Evolutionary conservation across 2,797 vertebrate genomes (phyloP).

Genomic region (Oreochromis mossambicus): DNA sequence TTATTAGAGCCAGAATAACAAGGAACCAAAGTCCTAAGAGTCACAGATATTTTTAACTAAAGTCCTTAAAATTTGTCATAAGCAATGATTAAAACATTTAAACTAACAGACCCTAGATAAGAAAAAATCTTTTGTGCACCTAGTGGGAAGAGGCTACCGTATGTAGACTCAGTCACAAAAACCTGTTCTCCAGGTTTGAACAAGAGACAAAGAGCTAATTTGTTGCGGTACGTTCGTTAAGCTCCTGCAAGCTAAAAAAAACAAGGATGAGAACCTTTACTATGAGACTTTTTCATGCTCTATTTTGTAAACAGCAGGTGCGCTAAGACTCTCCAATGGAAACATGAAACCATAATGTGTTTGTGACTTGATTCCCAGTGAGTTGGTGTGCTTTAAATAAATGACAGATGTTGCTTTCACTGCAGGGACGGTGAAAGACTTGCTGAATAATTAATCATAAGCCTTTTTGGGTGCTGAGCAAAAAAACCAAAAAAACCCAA

Average conservation of each 20-base stretch:
- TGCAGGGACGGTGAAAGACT: constrained; percentile 36
- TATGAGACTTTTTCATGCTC: constrained; percentile 28
- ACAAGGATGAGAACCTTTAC: constrained; percentile 15
- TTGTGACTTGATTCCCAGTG: constrained; percentile 53
- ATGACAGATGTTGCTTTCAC: constrained; percentile 68
- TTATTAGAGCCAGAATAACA: background rate
- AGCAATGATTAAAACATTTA: background rate
- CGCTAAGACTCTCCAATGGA: constrained; percentile 27
- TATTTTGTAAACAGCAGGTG: constrained; percentile 64
- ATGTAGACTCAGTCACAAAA: background rate
- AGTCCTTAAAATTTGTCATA: background rate
- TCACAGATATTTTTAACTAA: background rate
- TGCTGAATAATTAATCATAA: constrained; percentile 71
- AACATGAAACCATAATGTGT: constrained; percentile 56
- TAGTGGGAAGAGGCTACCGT: background rate
- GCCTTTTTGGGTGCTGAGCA: constrained; percentile 46
- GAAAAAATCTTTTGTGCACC: background rate
- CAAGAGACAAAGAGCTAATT: background rate
- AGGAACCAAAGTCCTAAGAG: background rate
- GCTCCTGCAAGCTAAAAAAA: background rate
- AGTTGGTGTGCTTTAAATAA: constrained; percentile 56
- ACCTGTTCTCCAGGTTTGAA: background rate
- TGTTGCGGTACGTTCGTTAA: background rate
- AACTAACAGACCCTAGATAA: background rate
- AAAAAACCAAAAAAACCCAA: background rate